phyloP scores from a whole-genome alignment of 2,113 vertebrate species.

The Centropus bengalensis region DNA sequence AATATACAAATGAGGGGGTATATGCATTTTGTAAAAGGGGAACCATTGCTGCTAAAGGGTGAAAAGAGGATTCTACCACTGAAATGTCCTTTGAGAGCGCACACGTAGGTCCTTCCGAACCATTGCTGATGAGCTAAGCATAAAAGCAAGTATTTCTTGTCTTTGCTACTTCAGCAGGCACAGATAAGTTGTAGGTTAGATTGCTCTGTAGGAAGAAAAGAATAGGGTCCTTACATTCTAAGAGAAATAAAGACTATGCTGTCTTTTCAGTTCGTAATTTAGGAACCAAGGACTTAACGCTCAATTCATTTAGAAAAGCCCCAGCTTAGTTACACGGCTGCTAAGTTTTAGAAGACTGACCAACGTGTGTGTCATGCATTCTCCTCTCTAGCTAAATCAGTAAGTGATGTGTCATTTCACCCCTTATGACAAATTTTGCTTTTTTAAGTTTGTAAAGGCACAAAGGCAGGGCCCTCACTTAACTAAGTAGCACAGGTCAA shows the following conservation, averaged over 20 bases:
- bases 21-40: background rate
- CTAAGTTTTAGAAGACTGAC: background rate
- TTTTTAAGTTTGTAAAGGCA: background rate
- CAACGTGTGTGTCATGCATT: background rate
- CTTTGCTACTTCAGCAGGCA: background rate
- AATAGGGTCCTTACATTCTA: background rate
- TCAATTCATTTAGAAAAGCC: background rate
- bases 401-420: background rate
- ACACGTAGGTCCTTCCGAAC: background rate
- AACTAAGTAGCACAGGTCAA: background rate
- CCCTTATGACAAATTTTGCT: background rate
- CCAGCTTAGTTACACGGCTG: background rate
- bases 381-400: background rate
- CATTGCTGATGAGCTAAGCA: background rate
- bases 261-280: background rate
- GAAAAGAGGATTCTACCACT: background rate
- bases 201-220: background rate
- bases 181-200: background rate
- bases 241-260: background rate
- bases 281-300: background rate
- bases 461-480: background rate
- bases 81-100: background rate
- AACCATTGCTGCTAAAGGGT: background rate
- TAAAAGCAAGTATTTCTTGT: background rate
- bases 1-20: background rate